A percentile compares a stretch with the other conserved stretches of the same genome.
Conservation (phyloP, 2,797 vertebrate genomes). For the Acipenser transmontanus region DNA sequence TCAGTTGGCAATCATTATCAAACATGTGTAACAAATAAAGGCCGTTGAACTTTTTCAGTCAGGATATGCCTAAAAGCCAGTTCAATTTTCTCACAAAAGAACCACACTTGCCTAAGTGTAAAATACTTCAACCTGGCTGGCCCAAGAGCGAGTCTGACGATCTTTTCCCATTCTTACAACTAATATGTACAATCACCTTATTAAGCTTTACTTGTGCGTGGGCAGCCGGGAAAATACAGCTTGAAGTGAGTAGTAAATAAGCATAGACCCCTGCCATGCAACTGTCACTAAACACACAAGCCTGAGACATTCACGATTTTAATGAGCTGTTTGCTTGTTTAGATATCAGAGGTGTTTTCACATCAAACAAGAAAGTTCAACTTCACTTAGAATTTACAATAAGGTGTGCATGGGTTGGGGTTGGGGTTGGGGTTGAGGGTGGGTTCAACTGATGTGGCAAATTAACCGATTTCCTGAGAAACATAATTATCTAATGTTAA, state of each 20-base stretch:
- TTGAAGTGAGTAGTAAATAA: background rate
- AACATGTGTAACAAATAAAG: too few species aligned
- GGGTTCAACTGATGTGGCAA: conserved; percentile 24
- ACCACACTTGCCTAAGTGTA: too few species aligned
- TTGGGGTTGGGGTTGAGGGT: too few species aligned
- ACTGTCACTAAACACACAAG: background rate
- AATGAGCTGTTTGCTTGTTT: conserved; percentile 31
- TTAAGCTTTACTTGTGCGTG: background rate
- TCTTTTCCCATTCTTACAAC: too few species aligned
- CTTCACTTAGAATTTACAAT: background rate
- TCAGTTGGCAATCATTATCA: too few species aligned
- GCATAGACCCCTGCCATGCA: background rate
- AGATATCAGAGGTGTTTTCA: background rate
- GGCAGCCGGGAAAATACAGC: background rate
- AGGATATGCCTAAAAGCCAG: too few species aligned
- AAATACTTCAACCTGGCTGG: too few species aligned
- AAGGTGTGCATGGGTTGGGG: too few species aligned
- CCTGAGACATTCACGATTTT: conserved; percentile 25
- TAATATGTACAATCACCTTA: background rate
- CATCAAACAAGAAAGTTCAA: background rate
- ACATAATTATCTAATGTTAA: conserved; percentile 45
- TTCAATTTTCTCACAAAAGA: too few species aligned
- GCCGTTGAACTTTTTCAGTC: too few species aligned
- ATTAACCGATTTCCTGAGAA: conserved; percentile 36
- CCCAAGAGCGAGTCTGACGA: too few species aligned